A percentile compares a stretch with the other conserved stretches of the same genome.
Conservation (phyloP, 2,888 invertebrate species). For the Tetranychus truncatus region DNA sequence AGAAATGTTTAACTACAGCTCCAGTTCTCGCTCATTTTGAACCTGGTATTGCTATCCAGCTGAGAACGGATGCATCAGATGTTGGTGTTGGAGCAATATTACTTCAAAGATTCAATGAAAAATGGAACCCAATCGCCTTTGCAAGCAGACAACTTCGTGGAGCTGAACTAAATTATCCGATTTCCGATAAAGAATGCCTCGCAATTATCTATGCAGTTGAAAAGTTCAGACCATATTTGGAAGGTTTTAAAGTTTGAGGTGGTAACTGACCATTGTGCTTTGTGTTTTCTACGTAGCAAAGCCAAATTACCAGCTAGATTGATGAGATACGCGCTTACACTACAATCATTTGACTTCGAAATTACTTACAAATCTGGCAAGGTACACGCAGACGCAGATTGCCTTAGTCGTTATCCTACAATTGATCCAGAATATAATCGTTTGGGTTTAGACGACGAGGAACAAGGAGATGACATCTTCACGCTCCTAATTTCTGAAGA, state of each 20-base stretch:
- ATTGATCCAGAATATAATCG: too few species aligned
- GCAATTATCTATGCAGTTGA: constrained; percentile 29
- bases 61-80: constrained; percentile 21
- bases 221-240: constrained; percentile 9
- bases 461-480: too few species aligned
- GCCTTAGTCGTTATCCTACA: constrained; percentile 19
- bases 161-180: constrained; percentile 31
- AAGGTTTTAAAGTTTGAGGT: neutral
- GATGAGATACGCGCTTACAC: constrained; percentile 23
- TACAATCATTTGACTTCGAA: constrained; percentile 22
- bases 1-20: constrained; percentile 15
- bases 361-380: constrained; percentile 7
- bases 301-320: constrained; percentile 15
- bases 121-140: constrained; percentile 28
- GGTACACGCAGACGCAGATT: constrained; percentile 23
- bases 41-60: constrained; percentile 3
- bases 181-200: constrained; percentile 33
- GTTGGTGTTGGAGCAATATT: constrained; percentile 20
- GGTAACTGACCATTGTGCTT: neutral
- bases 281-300: neutral
- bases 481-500: too few species aligned
- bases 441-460: too few species aligned
- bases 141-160: constrained; percentile 29
- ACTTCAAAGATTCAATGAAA: constrained; percentile 11
- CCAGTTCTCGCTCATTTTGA: constrained; percentile 19